Conservation (phyloP, 92 coral and sea anemone genomes). For the Zoanthus sociatus region DNA sequence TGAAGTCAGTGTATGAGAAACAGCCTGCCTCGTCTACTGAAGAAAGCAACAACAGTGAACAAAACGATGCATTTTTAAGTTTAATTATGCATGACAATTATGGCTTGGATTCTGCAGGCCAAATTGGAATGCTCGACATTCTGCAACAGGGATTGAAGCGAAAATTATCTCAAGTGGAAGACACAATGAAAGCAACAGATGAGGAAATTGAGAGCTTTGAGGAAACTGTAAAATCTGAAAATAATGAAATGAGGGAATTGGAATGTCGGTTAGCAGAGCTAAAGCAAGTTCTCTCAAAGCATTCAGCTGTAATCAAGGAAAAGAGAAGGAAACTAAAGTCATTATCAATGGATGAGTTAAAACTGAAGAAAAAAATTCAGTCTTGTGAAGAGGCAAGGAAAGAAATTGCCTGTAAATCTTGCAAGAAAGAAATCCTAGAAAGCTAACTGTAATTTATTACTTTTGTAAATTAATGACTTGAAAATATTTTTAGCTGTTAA, state of each 20-base stretch:
- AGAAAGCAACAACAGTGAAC: not conserved
- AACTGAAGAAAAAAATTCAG: conserved; percentile 38
- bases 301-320: conserved; percentile 19
- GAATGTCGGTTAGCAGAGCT: conserved; percentile 34
- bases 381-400: conserved; percentile 44
- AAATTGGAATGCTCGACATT: conserved; percentile 42
- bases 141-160: conserved; percentile 39
- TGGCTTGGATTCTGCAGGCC: conserved; percentile 46
- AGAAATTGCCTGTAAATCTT: conserved; percentile 35
- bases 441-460: not conserved
- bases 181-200: conserved; percentile 32
- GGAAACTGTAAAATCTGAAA: conserved; percentile 22
- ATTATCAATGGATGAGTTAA: conserved; percentile 30
- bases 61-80: conserved; percentile 37
- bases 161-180: conserved; percentile 33
- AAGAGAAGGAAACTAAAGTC: conserved; percentile 23
- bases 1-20: conserved; percentile 1
- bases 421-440: conserved; percentile 24
- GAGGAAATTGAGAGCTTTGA: conserved; percentile 34
- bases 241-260: conserved; percentile 22
- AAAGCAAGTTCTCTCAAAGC: conserved; percentile 25
- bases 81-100: conserved; percentile 40
- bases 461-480: too few relatives aligned
- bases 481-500: too few relatives aligned
- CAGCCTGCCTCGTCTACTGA: conserved; percentile 17